Conservation (phyloP, 2,113 vertebrate species). For the Leucopsar rothschildi region DNA sequence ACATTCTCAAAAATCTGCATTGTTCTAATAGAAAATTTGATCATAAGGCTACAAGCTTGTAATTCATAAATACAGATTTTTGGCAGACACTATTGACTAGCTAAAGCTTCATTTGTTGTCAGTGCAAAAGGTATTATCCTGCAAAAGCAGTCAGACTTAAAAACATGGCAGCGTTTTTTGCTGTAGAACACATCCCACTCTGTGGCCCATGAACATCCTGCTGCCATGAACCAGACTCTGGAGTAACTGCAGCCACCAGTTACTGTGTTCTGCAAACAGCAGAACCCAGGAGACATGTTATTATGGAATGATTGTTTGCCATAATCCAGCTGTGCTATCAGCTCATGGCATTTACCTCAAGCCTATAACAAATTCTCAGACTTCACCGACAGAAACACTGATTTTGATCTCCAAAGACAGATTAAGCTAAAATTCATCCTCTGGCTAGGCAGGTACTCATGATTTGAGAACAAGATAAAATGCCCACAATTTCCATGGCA, state of each 20-base stretch:
- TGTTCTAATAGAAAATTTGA: neutral
- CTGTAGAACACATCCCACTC: neutral
- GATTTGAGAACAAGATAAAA: neutral
- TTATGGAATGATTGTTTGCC: neutral
- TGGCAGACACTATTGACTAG: neutral
- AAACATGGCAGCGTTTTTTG: neutral
- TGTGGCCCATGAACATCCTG: rapidly evolving
- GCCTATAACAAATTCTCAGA: neutral
- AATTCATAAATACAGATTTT: neutral
- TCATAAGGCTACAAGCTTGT: neutral
- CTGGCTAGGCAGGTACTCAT: neutral
- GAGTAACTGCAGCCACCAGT: neutral
- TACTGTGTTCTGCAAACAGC: neutral
- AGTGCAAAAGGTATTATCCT: neutral
- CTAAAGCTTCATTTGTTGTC: neutral
- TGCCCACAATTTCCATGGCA: neutral
- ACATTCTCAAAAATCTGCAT: neutral
- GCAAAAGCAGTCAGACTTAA: neutral
- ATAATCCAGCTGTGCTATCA: neutral
- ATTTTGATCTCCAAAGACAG: neutral
- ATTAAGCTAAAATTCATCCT: neutral
- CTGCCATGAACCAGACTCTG: neutral
- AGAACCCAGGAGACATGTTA: rapidly evolving
- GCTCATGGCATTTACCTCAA: neutral
- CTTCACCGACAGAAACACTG: rapidly evolving